Evolutionary conservation across 2,888 invertebrate genomes (phyloP).

Genomic region (Xestia rhomboidea): DNA sequence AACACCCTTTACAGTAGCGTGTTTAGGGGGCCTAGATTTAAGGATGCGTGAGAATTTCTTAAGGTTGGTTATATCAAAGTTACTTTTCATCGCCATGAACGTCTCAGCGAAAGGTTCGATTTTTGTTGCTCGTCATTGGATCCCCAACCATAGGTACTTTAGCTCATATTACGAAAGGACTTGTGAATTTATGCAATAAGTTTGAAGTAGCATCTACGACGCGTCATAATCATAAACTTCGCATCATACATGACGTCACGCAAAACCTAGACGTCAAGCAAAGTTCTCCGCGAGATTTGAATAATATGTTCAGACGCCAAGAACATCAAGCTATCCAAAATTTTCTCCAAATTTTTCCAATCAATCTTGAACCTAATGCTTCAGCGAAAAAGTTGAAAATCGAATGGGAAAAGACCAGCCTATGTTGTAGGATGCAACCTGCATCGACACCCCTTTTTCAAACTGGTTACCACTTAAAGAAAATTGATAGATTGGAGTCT

Average conservation of each 20-base stretch:
- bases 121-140: not conserved
- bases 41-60: not conserved
- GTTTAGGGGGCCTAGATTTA: not conserved
- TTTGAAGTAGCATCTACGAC: not conserved
- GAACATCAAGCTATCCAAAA: too few relatives aligned
- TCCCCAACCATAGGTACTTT: not conserved
- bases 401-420: too few relatives aligned
- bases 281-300: not conserved
- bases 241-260: not conserved
- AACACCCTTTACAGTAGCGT: too few relatives aligned
- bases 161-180: not conserved
- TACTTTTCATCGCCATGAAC: not conserved
- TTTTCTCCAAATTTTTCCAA: too few relatives aligned
- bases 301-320: too few relatives aligned
- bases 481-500: too few relatives aligned
- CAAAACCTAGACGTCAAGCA: not conserved
- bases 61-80: not conserved
- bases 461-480: too few relatives aligned
- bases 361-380: too few relatives aligned
- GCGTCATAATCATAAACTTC: not conserved
- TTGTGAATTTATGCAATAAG: not conserved
- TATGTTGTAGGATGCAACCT: too few relatives aligned
- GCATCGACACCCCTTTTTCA: too few relatives aligned
- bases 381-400: too few relatives aligned
- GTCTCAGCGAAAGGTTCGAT: not conserved